phyloP scores from a whole-genome alignment of 2,888 invertebrate genomes.

The Leptinotarsa juncta region DNA sequence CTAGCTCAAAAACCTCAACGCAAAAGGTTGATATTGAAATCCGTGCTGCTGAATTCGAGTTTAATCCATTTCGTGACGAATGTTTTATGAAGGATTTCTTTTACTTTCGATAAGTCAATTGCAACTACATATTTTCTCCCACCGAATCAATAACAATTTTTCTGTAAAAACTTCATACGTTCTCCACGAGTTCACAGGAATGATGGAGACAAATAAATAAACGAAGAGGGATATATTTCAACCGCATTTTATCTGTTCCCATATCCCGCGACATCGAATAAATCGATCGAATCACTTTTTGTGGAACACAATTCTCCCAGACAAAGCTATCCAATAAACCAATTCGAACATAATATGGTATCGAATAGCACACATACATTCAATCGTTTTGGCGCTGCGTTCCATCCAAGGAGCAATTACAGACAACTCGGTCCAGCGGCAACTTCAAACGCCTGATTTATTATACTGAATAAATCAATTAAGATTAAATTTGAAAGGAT shows the following conservation, averaged over 20 bases:
- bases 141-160: background rate
- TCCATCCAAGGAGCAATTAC: slow-evolving; percentile 20
- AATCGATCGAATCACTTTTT: background rate
- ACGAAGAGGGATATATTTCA: background rate
- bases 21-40: too few species aligned
- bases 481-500: slow-evolving; percentile 55
- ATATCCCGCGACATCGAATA: background rate
- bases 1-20: too few species aligned
- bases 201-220: background rate
- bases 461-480: slow-evolving; percentile 57
- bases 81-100: too few species aligned
- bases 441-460: slow-evolving; percentile 58
- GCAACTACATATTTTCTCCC: background rate
- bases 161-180: background rate
- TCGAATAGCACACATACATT: slow-evolving; percentile 15
- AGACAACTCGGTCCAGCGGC: slow-evolving; percentile 42
- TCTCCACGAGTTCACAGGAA: background rate
- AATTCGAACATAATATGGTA: slow-evolving; percentile 8
- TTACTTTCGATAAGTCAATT: too few species aligned
- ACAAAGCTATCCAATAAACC: slow-evolving; percentile 6
- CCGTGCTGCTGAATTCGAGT: too few species aligned
- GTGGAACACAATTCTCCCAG: background rate
- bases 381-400: slow-evolving; percentile 2
- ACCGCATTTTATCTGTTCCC: background rate
- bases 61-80: too few species aligned